These are phyloP conservation scores for Gymnodraco acuticeps DNA, from an alignment of 2,797 vertebrate species.

Conservation along the genomic window DNA sequence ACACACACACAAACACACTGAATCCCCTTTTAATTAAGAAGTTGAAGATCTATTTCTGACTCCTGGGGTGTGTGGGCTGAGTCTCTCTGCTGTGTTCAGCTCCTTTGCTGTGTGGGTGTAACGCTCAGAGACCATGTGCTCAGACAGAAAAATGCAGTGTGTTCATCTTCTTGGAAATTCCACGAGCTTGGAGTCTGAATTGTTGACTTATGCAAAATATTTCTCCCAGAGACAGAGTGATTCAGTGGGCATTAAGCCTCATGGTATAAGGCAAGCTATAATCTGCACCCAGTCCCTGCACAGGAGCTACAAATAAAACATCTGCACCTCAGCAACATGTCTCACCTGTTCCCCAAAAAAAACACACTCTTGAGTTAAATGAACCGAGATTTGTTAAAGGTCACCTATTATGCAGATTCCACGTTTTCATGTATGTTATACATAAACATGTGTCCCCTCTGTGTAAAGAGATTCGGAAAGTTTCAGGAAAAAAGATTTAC, in stretches of 20 bases:
- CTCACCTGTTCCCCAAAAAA: constrained; percentile 29
- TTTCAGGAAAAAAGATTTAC: too few species aligned
- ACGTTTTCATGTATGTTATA: too few species aligned
- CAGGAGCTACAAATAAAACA: constrained; percentile 69
- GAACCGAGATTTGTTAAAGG: neutral
- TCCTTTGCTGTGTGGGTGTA: constrained; percentile 77
- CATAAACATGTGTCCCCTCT: too few species aligned
- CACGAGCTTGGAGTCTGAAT: constrained; percentile 30
- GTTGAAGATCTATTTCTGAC: constrained; percentile 64
- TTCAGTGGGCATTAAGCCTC: constrained; percentile 51
- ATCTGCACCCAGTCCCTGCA: constrained; percentile 52
- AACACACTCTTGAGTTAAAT: constrained; percentile 16
- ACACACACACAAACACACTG: neutral
- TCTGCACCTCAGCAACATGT: constrained; percentile 38
- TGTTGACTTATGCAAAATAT: constrained; percentile 49
- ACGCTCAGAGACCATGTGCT: constrained; percentile 68
- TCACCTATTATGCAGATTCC: too few species aligned
- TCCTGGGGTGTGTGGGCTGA: constrained; percentile 62
- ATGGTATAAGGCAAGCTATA: constrained; percentile 65
- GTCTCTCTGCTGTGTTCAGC: constrained; percentile 49
- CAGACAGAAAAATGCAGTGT: constrained; percentile 68
- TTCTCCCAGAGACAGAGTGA: constrained; percentile 45
- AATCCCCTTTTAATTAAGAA: constrained; percentile 34
- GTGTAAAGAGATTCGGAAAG: too few species aligned
- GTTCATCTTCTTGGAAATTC: constrained; percentile 41